phyloP scores from a whole-genome alignment of 2,797 vertebrate genomes.

The Cirrhinus molitorella region DNA sequence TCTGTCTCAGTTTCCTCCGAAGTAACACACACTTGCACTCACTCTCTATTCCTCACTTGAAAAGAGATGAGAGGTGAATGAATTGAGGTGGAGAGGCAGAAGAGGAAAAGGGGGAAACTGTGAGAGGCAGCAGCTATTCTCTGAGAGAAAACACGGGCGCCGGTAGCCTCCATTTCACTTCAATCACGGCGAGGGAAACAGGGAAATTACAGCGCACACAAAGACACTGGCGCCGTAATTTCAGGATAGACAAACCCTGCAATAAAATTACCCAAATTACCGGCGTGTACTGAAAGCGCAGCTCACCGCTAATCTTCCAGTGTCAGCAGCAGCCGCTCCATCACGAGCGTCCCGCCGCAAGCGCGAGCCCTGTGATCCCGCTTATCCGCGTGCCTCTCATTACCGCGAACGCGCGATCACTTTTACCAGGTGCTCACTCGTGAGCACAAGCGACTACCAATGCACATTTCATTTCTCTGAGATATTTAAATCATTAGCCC shows the following conservation, averaged over 20 bases:
- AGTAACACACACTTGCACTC: conserved; percentile 31
- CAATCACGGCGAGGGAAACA: conserved; percentile 69
- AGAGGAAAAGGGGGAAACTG: conserved; percentile 41
- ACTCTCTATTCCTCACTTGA: conserved; percentile 54
- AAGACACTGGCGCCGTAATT: conserved; percentile 76
- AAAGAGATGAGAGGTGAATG: conserved; percentile 48
- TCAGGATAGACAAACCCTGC: conserved; percentile 73
- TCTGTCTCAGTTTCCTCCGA: conserved; percentile 16
- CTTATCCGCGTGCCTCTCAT: conserved; percentile 49
- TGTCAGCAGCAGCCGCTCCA: conserved; percentile 51
- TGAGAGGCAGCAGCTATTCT: conserved; percentile 56
- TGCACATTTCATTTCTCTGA: background rate
- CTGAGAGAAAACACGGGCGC: conserved; percentile 63
- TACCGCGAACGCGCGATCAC: conserved; percentile 43
- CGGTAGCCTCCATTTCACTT: conserved; percentile 70
- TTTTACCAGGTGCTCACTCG: conserved; percentile 24
- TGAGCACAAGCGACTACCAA: background rate
- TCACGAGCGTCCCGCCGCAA: conserved; percentile 10
- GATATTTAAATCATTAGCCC: background rate
- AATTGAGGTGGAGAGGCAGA: conserved; percentile 43
- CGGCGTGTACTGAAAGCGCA: conserved; percentile 69
- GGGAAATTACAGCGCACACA: conserved; percentile 73
- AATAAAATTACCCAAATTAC: conserved; percentile 79
- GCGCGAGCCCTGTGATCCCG: conserved; percentile 30
- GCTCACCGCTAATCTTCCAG: conserved; percentile 70